Base-by-base conservation (phyloP, 2,113 vertebrate genomes). In the Microcebus griseorufus region DNA sequence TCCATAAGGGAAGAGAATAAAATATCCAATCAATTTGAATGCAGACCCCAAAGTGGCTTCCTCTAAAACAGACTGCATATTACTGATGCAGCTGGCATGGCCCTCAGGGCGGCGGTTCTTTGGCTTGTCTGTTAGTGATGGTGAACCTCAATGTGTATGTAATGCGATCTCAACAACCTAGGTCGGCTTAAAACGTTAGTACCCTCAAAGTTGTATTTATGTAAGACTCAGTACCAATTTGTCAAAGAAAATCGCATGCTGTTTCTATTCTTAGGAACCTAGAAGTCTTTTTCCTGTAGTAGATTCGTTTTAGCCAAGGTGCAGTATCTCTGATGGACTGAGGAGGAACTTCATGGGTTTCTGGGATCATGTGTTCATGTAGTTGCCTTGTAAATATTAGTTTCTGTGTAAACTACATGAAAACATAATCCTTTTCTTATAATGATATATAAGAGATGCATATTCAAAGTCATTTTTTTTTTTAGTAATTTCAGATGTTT, bases 141-240 rank as follows among this genome's bases (percentile, higher is more conserved):
- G 92, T 29, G 32, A 95, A 90, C 96, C 89, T 95, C 95, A 65
- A 3, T 78, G 92, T 95, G 34, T 87, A 64, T n/a, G 53, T 25
- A 85, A 48, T 58, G 51, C 75, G 80, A 88, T 39, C 51, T 55
- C 73, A 92, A 90, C 83, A 95, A 87, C 20, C 6, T 67, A 82
- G n/a, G 9, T 37, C 85, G 93, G 93, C 76, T 92, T 93, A 64
- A 95, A 95, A 69, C 83, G 53, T 96, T 55, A 93, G 53, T 79
- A 34, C 4, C 45, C 83, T 95, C 32, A 58, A 67, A 13, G 34
- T 69, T 70, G 1, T 78, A 65, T 97, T 92, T 94, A 95, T 60
- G 13, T 58, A 93, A 95, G 65, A 64, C 42, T 92, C 86, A 12
- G n/a, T 70, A 69, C 87, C 94, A 73, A 97, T 90, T 97, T 98